Evolutionary conservation across 2,888 invertebrate genomes (phyloP).

Genomic region (Ganaspis brasiliensis): DNA sequence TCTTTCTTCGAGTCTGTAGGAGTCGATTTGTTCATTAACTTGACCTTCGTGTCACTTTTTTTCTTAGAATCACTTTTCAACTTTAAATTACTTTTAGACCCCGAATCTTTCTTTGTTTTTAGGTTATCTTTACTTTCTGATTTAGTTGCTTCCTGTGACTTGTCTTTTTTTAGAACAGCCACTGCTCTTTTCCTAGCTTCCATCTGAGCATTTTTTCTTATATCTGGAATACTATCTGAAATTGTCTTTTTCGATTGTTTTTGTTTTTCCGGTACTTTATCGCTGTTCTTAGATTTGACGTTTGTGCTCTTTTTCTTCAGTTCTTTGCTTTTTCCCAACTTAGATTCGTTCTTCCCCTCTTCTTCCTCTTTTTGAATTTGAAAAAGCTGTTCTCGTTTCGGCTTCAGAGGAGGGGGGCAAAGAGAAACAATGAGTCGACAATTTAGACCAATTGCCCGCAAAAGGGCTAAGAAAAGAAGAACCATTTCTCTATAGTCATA

Average conservation of each 20-base stretch:
- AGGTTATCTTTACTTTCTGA: neutral
- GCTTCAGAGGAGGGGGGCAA: conserved; percentile 88
- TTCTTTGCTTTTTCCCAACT: conserved; percentile 47
- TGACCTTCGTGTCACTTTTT: neutral
- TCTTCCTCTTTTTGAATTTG: conserved; percentile 66
- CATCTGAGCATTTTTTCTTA: conserved; percentile 59
- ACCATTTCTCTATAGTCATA: conserved; percentile 87
- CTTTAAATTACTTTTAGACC: neutral
- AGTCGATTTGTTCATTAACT: neutral
- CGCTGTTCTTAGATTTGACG: conserved; percentile 39
- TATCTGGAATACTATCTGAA: conserved; percentile 67
- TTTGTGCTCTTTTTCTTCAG: conserved; percentile 27
- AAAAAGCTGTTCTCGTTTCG: conserved; percentile 84
- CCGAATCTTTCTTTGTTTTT: neutral
- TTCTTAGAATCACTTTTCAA: neutral
- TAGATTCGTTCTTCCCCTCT: conserved; percentile 39
- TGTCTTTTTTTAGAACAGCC: conserved; percentile 60
- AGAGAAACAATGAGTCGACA: conserved; percentile 91
- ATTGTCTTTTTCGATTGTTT: conserved; percentile 67
- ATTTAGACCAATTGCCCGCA: conserved; percentile 91
- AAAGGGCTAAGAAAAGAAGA: conserved; percentile 88
- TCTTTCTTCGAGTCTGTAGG: conserved; percentile 75
- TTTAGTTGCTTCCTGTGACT: conserved; percentile 43
- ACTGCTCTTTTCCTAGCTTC: conserved; percentile 73
- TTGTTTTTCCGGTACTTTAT: conserved; percentile 61